Conservation (phyloP, 2,888 invertebrate genomes). For the Actias luna region DNA sequence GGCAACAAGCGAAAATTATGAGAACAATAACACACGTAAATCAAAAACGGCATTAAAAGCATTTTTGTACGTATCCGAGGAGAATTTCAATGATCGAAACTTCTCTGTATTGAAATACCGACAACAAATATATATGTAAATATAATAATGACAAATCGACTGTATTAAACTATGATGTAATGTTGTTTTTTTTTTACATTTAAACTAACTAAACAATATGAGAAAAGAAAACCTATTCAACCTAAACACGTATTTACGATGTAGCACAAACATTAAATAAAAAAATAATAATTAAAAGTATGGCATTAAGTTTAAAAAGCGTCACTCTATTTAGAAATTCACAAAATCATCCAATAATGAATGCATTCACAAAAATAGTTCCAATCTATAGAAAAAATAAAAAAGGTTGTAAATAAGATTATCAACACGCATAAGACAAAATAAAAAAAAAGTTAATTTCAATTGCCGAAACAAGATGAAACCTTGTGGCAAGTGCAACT, state of each 20-base stretch:
- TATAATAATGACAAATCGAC: neutral
- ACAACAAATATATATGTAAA: neutral
- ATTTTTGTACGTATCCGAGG: neutral
- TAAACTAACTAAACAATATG: neutral
- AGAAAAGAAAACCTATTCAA: no score
- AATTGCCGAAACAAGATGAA: no score
- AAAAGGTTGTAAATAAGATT: no score
- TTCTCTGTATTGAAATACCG: slow-evolving; percentile 11
- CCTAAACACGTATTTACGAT: neutral
- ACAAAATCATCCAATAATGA: no score
- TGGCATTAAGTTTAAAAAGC: no score
- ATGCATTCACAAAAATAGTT: no score
- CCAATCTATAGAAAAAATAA: no score
- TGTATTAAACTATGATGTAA: neutral
- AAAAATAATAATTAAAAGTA: no score
- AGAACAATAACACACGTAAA: slow-evolving; percentile 15
- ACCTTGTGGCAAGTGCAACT: neutral
- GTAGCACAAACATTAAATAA: neutral
- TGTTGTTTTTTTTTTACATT: neutral
- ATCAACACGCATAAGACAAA: no score
- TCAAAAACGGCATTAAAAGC: slow-evolving; percentile 12
- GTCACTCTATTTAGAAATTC: no score
- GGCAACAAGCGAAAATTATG: no score
- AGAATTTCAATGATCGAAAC: slow-evolving; percentile 13
- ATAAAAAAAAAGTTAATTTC: no score